Base-by-base conservation (phyloP, 2,888 invertebrate species). In the Agrotis segetum region DNA sequence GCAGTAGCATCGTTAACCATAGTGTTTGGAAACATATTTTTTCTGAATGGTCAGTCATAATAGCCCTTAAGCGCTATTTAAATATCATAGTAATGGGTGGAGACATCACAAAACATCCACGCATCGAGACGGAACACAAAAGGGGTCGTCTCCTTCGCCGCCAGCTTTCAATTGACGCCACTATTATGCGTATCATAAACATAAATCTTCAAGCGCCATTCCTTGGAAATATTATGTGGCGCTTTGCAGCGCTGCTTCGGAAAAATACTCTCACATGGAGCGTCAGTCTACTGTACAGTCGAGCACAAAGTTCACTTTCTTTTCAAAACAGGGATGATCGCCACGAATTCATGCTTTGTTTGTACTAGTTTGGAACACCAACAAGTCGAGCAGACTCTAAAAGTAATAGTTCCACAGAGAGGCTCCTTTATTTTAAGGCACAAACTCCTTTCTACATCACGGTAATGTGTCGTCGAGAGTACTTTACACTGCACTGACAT, bases 151-250 rank as follows among this genome's bases (percentile, higher is more conserved):
- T 86, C 79, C 80, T 84, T 78, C 81, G 83, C 79, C 80, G 84
- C 83, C 84, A 84, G 87, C 84, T 82, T 89, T 90, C 90, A 89
- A 91, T 89, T 90, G 91, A 88, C 90, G 88, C 88, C 87, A 88
- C 88, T 89, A 89, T 91, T 88, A 88, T 88, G 87, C 83, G 87
- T 89, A 89, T 90, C 87, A 90, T 92, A 91, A 90, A 90, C 86
- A 89, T 90, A 92, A 92, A 92, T 91, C 90, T 90, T 86, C 68
- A 81, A 80, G 87, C 84, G 79, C 83, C 84, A 85, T 89, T 90
- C 85, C 85, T 83, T 85, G 85, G 85, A 86, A 89, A 89, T 88
- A 88, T 88, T 84, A 86, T 86, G 86, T 86, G 88, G 87, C 84
- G 88, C 87, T 88, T 86, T 87, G 85, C 83, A 79, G 80, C 77